Evolutionary conservation across 2,888 invertebrate species (phyloP).

Genomic region (Lycophotia porphyrea): DNA sequence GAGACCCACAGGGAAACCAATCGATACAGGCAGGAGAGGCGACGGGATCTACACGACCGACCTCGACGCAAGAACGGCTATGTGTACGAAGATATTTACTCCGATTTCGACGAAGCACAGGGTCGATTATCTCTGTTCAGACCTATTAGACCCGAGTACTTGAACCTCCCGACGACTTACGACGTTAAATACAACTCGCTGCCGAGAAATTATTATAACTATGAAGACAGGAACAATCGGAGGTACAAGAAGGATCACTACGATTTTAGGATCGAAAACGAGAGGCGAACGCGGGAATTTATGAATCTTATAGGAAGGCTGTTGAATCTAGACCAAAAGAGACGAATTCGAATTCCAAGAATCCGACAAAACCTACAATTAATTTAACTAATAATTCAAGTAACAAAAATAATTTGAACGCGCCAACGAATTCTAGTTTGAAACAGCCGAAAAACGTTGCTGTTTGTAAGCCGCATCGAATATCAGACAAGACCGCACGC

Average conservation of each 20-base stretch:
- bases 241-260: slow-evolving; percentile 85
- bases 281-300: slow-evolving; percentile 76
- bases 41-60: slow-evolving; percentile 68
- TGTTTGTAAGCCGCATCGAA: slow-evolving; percentile 84
- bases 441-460: slow-evolving; percentile 82
- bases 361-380: slow-evolving; percentile 51
- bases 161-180: slow-evolving; percentile 84
- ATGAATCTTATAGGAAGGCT: slow-evolving; percentile 76
- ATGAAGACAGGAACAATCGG: slow-evolving; percentile 78
- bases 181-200: slow-evolving; percentile 86
- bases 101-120: slow-evolving; percentile 88
- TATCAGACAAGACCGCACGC: slow-evolving; percentile 82
- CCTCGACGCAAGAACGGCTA: slow-evolving; percentile 86
- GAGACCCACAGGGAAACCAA: slow-evolving; percentile 65
- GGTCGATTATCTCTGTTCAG: slow-evolving; percentile 86
- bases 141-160: slow-evolving; percentile 87
- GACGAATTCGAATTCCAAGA: slow-evolving; percentile 56
- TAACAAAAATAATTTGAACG: slow-evolving; percentile 56
- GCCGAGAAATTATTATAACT: slow-evolving; percentile 84
- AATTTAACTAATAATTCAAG: slow-evolving; percentile 47
- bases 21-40: slow-evolving; percentile 74
- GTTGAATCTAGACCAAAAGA: slow-evolving; percentile 61
- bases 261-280: slow-evolving; percentile 85
- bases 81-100: slow-evolving; percentile 88
- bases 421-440: slow-evolving; percentile 64